Conservation (phyloP, 1,140 invertebrate genomes). For the Notospermus geniculatus region DNA sequence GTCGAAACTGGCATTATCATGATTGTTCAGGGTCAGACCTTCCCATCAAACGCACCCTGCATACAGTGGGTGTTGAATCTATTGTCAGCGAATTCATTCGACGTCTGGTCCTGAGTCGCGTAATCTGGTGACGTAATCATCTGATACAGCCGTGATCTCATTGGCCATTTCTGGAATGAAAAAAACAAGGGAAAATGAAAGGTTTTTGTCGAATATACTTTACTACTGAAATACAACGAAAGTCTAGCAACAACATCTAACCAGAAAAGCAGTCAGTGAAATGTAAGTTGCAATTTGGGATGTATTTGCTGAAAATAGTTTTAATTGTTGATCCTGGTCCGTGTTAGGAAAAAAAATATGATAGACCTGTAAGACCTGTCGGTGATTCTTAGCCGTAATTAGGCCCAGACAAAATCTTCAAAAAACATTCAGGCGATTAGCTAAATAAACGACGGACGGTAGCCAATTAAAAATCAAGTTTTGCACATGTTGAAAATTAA, state of each 20-base stretch:
- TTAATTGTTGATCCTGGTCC: too few relatives aligned
- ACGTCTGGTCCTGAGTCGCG: too few relatives aligned
- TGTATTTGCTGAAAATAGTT: too few relatives aligned
- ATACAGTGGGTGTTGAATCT: too few relatives aligned
- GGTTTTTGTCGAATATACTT: not conserved
- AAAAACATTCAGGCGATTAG: not conserved
- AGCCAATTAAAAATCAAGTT: not conserved
- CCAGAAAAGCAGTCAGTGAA: too few relatives aligned
- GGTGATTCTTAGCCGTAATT: not conserved
- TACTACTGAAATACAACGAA: not conserved
- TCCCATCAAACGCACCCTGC: too few relatives aligned
- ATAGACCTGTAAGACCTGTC: not conserved
- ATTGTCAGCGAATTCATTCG: too few relatives aligned
- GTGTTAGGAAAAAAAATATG: too few relatives aligned
- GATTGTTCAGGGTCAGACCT: too few relatives aligned
- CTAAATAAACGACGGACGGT: slow-evolving; percentile 22
- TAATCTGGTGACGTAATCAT: slow-evolving; percentile 28
- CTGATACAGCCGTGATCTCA: slow-evolving; percentile 39
- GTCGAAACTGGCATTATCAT: too few relatives aligned
- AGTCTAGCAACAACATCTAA: not conserved
- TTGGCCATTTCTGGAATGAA: slow-evolving; percentile 46
- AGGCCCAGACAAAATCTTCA: not conserved
- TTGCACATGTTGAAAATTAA: too few relatives aligned
- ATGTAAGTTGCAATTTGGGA: too few relatives aligned
- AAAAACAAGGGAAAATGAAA: slow-evolving; percentile 3